Conservation (phyloP, 2,888 invertebrate species). For the Oithona nana region DNA sequence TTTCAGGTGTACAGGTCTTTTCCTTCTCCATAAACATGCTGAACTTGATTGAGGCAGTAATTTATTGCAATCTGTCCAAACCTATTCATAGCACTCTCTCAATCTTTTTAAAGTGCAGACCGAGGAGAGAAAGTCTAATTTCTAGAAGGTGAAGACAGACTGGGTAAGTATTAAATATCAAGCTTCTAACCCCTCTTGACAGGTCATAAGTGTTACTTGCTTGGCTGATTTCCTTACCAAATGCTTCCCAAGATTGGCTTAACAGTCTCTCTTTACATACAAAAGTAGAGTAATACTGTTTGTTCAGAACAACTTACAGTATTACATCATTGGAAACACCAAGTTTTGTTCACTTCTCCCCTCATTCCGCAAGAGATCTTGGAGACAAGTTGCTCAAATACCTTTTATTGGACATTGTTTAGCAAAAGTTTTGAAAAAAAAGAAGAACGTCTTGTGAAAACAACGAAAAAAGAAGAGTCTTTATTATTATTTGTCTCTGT, state of each 20-base stretch:
- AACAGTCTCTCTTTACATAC: not conserved
- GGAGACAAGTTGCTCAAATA: too few species aligned
- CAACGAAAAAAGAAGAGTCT: too few species aligned
- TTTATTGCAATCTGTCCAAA: not conserved
- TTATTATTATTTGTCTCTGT: too few species aligned
- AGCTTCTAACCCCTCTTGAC: not conserved
- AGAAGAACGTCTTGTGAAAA: too few species aligned
- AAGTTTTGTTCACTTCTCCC: too few species aligned
- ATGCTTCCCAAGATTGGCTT: not conserved
- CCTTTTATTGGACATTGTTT: too few species aligned
- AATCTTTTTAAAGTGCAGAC: not conserved
- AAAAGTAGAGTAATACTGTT: too few species aligned
- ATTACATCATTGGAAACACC: too few species aligned
- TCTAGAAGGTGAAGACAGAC: not conserved
- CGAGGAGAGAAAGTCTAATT: not conserved
- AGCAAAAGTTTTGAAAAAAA: too few species aligned
- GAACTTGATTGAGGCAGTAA: not conserved
- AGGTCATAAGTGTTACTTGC: not conserved
- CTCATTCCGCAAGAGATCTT: too few species aligned
- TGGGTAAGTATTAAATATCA: not conserved
- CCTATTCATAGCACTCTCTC: too few species aligned
- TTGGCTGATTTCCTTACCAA: not conserved
- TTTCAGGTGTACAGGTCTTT: not conserved
- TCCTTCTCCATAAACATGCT: not conserved
- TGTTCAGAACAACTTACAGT: too few species aligned